Evolutionary conservation across 1,140 invertebrate genomes (phyloP), one percentile per base, ranked within the genome.

Genomic region (Achroia grisella): DNA sequence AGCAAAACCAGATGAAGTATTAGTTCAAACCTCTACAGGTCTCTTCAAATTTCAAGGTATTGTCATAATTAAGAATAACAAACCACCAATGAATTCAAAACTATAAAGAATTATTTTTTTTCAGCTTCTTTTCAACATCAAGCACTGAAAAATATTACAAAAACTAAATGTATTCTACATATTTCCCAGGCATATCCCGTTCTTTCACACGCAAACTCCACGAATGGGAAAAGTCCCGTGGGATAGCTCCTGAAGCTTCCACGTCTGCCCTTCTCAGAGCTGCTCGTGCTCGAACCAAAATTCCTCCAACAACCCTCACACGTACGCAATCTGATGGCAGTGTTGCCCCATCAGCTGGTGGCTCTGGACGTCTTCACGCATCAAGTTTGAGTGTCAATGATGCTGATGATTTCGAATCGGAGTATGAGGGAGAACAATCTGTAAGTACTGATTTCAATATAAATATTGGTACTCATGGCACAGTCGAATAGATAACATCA

Each of bases 181-280:
- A 27, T 36, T 8, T 58, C 58, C 4, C 40, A 87, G 86, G 95
- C 0, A 95, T 95, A 49, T 95, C 93, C 0, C 89, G 93, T 39
- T 95, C 95, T 55, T 97, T 96, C 70, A 95, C 94, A 0, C 91
- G 93, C 29, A 96, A 96, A 69, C 86, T 97, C 0, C 95, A 95
- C 71, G 94, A 97, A 71, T 97, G 95, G 95, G 95, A 97, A 71
- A 94, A 95, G 51, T 91, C 93, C 17, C 85, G 90, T 36, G 93
- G 93, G 2, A 94, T 95, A 39, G 91, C 90, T 0, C 93, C 92
- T 0, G 93, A 94, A 74, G 90, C 90, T 0, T 95, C 93, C 0
- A 95, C 94, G 0, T 94, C 95, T 48, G 91, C 93, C 0, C 70
- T 95, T 0, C 78, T 95, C 0, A 89, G 90, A 6, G 81, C 81